Evolutionary conservation across 1,140 invertebrate species (phyloP).

Genomic region (Adelges cooleyi): DNA sequence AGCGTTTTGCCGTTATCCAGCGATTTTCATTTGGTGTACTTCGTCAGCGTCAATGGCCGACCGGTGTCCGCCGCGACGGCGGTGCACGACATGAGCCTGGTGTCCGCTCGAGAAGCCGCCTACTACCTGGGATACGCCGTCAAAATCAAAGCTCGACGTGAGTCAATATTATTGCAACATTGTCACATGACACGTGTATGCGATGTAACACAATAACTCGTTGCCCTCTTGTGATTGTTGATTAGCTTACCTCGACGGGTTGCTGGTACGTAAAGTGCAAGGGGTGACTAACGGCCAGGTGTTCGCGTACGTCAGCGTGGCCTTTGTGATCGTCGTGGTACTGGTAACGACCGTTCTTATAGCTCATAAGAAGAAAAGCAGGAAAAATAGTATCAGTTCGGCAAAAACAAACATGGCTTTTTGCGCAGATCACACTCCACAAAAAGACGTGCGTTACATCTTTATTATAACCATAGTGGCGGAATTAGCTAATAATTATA

Average conservation of each 20-base stretch:
- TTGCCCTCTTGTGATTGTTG: neutral
- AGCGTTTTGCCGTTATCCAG: neutral
- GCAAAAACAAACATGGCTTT: neutral
- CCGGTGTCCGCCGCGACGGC: constrained; percentile 64
- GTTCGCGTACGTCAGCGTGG: neutral
- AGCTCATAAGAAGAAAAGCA: neutral
- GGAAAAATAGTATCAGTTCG: constrained; percentile 2
- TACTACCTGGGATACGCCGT: constrained; percentile 59
- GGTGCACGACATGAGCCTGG: constrained; percentile 62
- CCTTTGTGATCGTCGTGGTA: neutral
- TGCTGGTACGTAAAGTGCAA: neutral
- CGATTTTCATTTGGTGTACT: constrained; percentile 53
- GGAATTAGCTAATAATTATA: too few species aligned
- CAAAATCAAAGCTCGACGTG: constrained; percentile 73
- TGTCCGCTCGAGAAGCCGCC: constrained; percentile 59
- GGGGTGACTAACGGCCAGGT: neutral
- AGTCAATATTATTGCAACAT: constrained; percentile 32
- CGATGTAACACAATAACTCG: neutral
- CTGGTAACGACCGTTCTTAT: neutral
- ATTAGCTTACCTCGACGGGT: neutral
- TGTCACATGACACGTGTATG: neutral
- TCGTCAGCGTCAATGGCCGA: constrained; percentile 59
- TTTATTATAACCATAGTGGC: too few species aligned
- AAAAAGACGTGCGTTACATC: neutral
- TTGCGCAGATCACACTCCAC: neutral